Conservation (phyloP, 2,113 vertebrate species). For the Podarcis raffonei region DNA sequence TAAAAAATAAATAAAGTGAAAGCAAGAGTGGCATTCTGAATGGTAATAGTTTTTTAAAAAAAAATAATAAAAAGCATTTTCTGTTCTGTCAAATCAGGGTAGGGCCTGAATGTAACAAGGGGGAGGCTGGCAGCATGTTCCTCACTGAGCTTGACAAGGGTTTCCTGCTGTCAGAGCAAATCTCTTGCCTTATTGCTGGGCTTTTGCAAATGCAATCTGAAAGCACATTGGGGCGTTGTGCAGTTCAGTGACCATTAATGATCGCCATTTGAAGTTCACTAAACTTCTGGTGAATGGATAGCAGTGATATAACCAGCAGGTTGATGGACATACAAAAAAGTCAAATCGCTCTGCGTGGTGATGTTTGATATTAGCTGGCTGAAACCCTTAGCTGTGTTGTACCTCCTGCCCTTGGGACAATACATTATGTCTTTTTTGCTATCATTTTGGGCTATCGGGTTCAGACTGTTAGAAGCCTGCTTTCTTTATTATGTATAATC, state of each 20-base stretch:
- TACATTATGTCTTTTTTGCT: background rate
- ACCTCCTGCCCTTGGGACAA: slow-evolving; percentile 29
- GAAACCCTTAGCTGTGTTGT: slow-evolving; percentile 6
- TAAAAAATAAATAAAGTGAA: slow-evolving; percentile 54
- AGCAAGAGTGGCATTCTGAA: slow-evolving; percentile 48
- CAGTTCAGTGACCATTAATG: slow-evolving; percentile 81
- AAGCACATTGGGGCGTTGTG: slow-evolving; percentile 76
- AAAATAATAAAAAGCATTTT: slow-evolving; percentile 71
- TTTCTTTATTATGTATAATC: background rate
- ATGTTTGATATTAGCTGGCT: slow-evolving; percentile 46
- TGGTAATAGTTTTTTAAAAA: slow-evolving; percentile 2
- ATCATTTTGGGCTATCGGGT: slow-evolving; percentile 23
- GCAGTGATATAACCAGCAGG: slow-evolving; percentile 65
- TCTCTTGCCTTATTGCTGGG: slow-evolving; percentile 73
- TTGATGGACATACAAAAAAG: slow-evolving; percentile 58
- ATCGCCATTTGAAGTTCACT: slow-evolving; percentile 83
- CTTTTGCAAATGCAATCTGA: slow-evolving; percentile 80
- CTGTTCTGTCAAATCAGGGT: slow-evolving; percentile 62
- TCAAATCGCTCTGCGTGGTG: slow-evolving; percentile 1
- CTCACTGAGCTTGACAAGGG: slow-evolving; percentile 63
- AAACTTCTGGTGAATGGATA: slow-evolving; percentile 77
- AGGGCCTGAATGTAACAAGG: slow-evolving; percentile 64
- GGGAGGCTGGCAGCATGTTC: slow-evolving; percentile 58
- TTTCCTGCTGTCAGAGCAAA: slow-evolving; percentile 77
- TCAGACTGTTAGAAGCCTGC: slow-evolving; percentile 15